Conservation (phyloP, 2,797 vertebrate species). For the Limnodromus scolopaceus region DNA sequence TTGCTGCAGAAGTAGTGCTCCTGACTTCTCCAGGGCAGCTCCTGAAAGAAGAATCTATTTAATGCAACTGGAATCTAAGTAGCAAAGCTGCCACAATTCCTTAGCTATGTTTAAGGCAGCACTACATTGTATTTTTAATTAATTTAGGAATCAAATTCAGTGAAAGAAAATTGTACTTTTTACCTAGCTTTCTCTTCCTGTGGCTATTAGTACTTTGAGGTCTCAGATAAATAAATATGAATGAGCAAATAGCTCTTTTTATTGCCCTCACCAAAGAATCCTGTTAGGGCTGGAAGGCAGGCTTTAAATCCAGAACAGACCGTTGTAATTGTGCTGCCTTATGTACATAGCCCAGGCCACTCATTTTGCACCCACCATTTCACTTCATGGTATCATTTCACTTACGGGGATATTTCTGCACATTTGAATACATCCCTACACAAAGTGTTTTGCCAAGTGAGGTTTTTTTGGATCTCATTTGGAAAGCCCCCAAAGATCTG, state of each 20-base stretch:
- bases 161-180: background rate
- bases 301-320: constrained; percentile 43
- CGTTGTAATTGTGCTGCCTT: background rate
- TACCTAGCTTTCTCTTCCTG: background rate
- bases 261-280: background rate
- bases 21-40: background rate
- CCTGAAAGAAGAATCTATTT: background rate
- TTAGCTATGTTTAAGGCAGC: background rate
- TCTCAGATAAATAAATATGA: background rate
- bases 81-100: background rate
- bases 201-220: background rate
- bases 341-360: background rate
- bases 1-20: background rate
- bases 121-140: background rate
- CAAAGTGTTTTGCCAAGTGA: constrained; percentile 10
- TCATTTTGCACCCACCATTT: constrained; percentile 59
- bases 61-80: background rate
- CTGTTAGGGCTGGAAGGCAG: background rate
- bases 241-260: background rate
- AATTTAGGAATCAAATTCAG: background rate
- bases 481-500: constrained; percentile 7
- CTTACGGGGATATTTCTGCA: constrained; percentile 37
- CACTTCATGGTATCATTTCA: constrained; percentile 52
- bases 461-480: constrained; percentile 34
- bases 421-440: constrained; percentile 19